A percentile compares a stretch with the other conserved stretches of the same genome.
Conservation (phyloP, 2,888 invertebrate species). For the Parochlus steinenii region DNA sequence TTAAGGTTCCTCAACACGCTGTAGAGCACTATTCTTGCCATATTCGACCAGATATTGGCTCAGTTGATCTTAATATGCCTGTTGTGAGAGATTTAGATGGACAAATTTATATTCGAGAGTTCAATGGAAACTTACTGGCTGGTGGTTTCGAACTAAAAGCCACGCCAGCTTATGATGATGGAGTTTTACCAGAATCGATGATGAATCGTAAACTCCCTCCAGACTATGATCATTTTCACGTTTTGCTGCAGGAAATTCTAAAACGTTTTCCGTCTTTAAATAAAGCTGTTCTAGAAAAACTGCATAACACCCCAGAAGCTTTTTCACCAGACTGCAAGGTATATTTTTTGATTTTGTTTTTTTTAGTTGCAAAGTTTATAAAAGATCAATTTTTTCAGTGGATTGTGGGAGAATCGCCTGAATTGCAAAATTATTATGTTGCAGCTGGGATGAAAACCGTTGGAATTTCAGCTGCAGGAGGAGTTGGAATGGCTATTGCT, state of each 20-base stretch:
- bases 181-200: slow-evolving; percentile 36
- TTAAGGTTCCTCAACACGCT: slow-evolving; percentile 79
- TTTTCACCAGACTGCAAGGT: slow-evolving; percentile 94
- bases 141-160: slow-evolving; percentile 86
- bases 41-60: slow-evolving; percentile 57
- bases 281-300: slow-evolving; percentile 54
- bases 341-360: too few species aligned
- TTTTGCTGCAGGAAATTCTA: slow-evolving; percentile 68
- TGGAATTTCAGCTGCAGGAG: slow-evolving; percentile 89
- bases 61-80: slow-evolving; percentile 65
- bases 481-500: slow-evolving; percentile 79
- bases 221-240: slow-evolving; percentile 96
- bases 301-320: slow-evolving; percentile 82
- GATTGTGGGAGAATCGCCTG: slow-evolving; percentile 88
- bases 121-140: slow-evolving; percentile 67
- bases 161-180: slow-evolving; percentile 78
- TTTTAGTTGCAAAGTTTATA: too few species aligned
- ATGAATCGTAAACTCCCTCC: slow-evolving; percentile 53
- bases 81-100: slow-evolving; percentile 81
- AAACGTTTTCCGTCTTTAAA: slow-evolving; percentile 66
- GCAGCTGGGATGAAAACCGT: slow-evolving; percentile 85
- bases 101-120: slow-evolving; percentile 69
- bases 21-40: slow-evolving; percentile 89
- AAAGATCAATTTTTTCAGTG: too few species aligned
- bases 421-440: slow-evolving; percentile 77